Conservation (phyloP, 2,797 vertebrate species). For the Anabacerthia variegaticeps region DNA sequence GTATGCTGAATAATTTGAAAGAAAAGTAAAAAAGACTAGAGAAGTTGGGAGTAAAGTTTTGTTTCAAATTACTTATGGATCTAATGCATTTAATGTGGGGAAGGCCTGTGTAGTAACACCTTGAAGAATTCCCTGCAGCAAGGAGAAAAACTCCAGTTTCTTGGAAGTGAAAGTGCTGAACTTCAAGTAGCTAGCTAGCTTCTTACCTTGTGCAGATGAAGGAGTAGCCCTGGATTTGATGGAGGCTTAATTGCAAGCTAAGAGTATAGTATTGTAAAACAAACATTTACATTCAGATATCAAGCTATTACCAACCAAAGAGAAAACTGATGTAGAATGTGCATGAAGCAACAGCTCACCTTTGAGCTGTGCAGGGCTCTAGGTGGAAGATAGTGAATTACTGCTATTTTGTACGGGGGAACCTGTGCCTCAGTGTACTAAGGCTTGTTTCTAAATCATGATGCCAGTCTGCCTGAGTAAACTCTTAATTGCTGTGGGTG, state of each 20-base stretch:
- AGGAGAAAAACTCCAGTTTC: not conserved
- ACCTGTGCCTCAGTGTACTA: accelerated
- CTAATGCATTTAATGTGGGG: not conserved
- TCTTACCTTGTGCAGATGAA: not conserved
- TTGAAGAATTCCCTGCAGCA: not conserved
- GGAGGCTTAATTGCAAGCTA: not conserved
- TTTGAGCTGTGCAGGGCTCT: not conserved
- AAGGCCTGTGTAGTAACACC: not conserved
- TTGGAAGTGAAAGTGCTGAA: not conserved
- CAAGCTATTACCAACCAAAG: not conserved
- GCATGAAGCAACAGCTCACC: not conserved
- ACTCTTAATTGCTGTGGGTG: accelerated
- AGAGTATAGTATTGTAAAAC: not conserved
- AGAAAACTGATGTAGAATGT: not conserved
- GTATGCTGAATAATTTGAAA: not conserved
- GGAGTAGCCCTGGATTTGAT: not conserved
- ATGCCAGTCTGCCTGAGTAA: not conserved
- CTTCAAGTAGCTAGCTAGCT: not conserved
- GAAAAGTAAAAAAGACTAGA: not conserved
- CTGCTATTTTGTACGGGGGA: not conserved
- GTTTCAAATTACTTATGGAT: not conserved
- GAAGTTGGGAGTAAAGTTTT: not conserved
- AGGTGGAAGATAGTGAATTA: not conserved
- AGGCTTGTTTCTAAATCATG: not conserved
- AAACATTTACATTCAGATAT: not conserved